Conservation (phyloP, 2,113 vertebrate genomes). For the Phaethon lepturus region DNA sequence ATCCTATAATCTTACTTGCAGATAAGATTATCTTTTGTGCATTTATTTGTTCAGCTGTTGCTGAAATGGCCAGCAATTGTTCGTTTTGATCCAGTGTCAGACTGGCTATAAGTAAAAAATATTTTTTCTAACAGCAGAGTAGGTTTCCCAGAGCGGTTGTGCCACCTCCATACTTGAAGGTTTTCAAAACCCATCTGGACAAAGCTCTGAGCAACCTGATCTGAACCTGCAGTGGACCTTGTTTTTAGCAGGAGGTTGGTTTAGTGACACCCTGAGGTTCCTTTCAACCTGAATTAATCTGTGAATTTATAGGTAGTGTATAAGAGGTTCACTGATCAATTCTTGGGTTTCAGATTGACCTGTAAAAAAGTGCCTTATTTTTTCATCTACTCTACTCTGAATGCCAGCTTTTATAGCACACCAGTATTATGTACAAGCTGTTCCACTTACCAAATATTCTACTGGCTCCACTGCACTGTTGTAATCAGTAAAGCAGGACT, state of each 20-base stretch:
- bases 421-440: neutral
- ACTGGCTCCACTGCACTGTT: neutral
- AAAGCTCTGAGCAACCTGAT: neutral
- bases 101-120: neutral
- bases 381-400: neutral
- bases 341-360: neutral
- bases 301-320: neutral
- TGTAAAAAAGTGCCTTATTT: neutral
- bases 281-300: neutral
- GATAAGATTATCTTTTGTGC: neutral
- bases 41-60: neutral
- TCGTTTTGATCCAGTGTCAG: neutral
- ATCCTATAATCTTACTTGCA: neutral
- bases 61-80: neutral
- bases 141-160: neutral
- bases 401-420: neutral
- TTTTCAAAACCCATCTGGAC: neutral
- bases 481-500: neutral
- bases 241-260: neutral
- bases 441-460: neutral
- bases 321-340: neutral
- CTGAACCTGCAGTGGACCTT: neutral
- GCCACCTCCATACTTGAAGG: neutral
- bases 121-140: neutral
- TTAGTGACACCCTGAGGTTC: neutral